Evolutionary conservation across 2,113 vertebrate genomes (phyloP).

Genomic region (Lagopus muta): DNA sequence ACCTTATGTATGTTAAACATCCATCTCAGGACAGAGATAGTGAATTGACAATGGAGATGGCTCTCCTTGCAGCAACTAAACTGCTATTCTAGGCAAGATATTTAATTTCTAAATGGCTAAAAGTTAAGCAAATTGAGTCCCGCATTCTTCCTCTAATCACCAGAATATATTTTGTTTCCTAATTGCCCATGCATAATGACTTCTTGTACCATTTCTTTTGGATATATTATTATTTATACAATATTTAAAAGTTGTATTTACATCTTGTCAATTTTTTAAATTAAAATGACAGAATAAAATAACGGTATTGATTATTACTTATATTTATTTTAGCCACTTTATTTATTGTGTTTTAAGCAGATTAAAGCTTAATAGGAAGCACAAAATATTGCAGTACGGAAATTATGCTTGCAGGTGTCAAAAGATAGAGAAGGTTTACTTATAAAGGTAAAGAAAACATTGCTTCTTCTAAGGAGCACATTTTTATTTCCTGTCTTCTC

Average conservation of each 20-base stretch:
- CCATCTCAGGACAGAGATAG: background rate
- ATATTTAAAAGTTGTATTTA: background rate
- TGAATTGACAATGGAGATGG: background rate
- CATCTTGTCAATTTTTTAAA: background rate
- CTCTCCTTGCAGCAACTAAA: background rate
- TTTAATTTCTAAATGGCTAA: background rate
- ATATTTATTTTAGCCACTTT: background rate
- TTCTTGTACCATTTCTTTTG: background rate
- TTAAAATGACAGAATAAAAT: conserved; percentile 9
- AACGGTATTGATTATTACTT: background rate
- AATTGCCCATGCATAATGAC: background rate
- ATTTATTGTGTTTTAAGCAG: background rate
- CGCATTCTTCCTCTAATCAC: background rate
- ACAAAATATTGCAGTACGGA: background rate
- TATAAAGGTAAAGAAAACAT: background rate
- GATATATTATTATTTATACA: background rate
- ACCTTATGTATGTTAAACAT: background rate
- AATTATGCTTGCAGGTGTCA: background rate
- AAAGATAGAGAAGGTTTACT: background rate
- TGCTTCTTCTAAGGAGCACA: background rate
- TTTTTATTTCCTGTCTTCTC: conserved; percentile 25
- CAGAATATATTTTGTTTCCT: background rate
- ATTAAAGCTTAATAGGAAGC: conserved; percentile 13
- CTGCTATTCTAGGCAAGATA: background rate
- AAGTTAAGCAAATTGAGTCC: background rate